Evolutionary conservation across 2,113 vertebrate genomes (phyloP).

Genomic region (Syrmaticus mikado): DNA sequence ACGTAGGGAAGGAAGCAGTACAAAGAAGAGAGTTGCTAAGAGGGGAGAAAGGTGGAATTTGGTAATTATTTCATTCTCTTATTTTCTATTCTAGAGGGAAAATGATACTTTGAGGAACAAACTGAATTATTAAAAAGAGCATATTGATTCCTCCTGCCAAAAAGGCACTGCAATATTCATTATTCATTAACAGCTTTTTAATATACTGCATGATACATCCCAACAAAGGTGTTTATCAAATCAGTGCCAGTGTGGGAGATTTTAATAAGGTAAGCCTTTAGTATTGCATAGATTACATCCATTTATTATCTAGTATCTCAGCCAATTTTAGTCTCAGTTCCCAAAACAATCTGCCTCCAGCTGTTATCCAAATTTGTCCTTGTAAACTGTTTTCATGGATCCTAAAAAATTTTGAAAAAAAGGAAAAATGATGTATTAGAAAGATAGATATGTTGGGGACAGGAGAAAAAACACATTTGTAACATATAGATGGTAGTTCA

Average conservation of each 20-base stretch:
- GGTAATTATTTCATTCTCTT: not conserved
- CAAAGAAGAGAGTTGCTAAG: not conserved
- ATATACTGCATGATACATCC: conserved; percentile 24
- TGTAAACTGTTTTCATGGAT: conserved; percentile 13
- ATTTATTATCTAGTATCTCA: conserved; percentile 38
- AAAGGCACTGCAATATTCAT: conserved; percentile 61
- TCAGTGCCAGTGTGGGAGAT: not conserved
- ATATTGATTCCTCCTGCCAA: conserved; percentile 35
- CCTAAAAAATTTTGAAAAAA: conserved; percentile 19
- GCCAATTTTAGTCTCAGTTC: conserved; percentile 55
- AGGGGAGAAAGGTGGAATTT: not conserved
- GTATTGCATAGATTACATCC: conserved; percentile 20
- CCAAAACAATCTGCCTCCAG: conserved; percentile 61
- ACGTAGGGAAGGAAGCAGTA: not conserved
- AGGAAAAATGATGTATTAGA: not conserved
- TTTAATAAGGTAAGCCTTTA: conserved; percentile 47
- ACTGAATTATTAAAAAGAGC: conserved; percentile 58
- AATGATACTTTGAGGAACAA: conserved; percentile 42
- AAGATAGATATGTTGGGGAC: not conserved
- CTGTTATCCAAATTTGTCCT: conserved; percentile 59
- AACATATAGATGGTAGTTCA: not conserved
- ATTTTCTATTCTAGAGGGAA: conserved; percentile 49
- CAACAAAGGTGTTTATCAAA: conserved; percentile 18
- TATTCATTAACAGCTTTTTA: conserved; percentile 70
- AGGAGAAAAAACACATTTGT: not conserved